These are phyloP conservation scores for Halichondria panicea DNA, from an alignment of 37 sponge, comb jelly and placozoan species.

Conservation along the genomic window DNA sequence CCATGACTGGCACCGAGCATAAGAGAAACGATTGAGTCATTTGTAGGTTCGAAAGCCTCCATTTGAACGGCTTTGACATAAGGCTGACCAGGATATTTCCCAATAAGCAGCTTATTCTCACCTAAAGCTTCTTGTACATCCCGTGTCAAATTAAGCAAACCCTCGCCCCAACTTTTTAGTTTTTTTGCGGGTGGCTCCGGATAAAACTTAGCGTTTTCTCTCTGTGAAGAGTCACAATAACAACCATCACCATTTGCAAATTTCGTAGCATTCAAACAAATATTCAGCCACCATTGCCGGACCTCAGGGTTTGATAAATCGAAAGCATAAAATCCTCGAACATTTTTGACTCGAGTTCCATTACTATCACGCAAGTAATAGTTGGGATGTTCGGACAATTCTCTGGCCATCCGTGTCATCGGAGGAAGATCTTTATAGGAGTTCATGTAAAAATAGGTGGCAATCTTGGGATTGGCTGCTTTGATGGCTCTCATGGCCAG, in stretches of 20 bases:
- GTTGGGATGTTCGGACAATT: constrained; percentile 8
- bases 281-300: constrained; percentile 29
- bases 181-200: constrained; percentile 10
- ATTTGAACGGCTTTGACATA: constrained; percentile 52
- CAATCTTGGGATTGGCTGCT: constrained; percentile 11
- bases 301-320: constrained; percentile 31
- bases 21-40: constrained; percentile 27
- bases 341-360: constrained; percentile 8
- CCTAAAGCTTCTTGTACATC: constrained; percentile 43
- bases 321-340: background rate
- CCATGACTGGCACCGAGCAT: constrained; percentile 3
- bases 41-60: constrained; percentile 34
- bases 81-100: constrained; percentile 21
- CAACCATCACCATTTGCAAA: constrained; percentile 50
- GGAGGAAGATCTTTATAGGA: constrained; percentile 25
- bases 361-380: constrained; percentile 14
- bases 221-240: constrained; percentile 53
- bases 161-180: constrained; percentile 26
- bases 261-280: constrained; percentile 35
- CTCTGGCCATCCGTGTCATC: constrained; percentile 30
- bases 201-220: background rate
- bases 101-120: constrained; percentile 22
- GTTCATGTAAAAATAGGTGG: constrained; percentile 32
- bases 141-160: constrained; percentile 16
- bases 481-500: constrained; percentile 19